These are phyloP conservation scores for Xerus inauris DNA, from an alignment of 2,113 vertebrate species.

Conservation along the genomic window DNA sequence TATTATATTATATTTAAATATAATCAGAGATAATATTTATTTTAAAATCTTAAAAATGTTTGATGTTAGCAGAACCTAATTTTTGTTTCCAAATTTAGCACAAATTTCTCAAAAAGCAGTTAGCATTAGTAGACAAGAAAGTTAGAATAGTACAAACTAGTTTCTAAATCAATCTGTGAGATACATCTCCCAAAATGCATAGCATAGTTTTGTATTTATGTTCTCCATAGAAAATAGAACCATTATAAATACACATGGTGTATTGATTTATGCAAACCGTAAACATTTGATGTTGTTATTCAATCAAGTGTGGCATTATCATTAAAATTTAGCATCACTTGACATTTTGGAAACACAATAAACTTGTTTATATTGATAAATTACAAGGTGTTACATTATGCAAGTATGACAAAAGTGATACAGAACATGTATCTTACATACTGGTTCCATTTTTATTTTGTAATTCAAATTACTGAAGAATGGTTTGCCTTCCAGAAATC, in stretches of 20 bases:
- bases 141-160: background rate
- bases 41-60: background rate
- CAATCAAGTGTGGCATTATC: constrained; percentile 57
- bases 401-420: constrained; percentile 19
- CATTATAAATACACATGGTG: background rate
- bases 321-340: constrained; percentile 59
- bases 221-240: background rate
- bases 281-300: constrained; percentile 57
- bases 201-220: background rate
- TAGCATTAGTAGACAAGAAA: background rate
- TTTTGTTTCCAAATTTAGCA: constrained; percentile 36
- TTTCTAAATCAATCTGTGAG: background rate
- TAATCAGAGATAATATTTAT: background rate
- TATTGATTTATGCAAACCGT: constrained; percentile 60
- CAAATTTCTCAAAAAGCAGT: background rate
- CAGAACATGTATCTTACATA: background rate
- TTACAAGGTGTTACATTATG: background rate
- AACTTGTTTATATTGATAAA: constrained; percentile 45
- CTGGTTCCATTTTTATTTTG: background rate
- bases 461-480: constrained; percentile 29
- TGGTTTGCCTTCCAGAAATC: background rate
- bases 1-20: too few relatives aligned
- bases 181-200: background rate
- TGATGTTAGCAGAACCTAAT: background rate
- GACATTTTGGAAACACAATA: constrained; percentile 57